Evolutionary conservation across 2,888 invertebrate species (phyloP).

Genomic region (Perizoma flavofasciatum): DNA sequence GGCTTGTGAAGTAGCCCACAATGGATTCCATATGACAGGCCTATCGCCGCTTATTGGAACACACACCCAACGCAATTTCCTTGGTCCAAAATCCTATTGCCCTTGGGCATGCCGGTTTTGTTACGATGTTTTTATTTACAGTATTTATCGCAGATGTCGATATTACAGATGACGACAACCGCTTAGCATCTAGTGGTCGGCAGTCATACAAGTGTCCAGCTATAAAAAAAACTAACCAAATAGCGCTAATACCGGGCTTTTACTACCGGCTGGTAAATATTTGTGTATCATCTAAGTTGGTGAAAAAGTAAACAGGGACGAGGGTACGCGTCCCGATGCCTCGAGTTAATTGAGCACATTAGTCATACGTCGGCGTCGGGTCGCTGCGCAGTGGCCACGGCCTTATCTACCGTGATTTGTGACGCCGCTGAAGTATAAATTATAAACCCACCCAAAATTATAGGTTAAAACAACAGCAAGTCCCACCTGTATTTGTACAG

Average conservation of each 20-base stretch:
- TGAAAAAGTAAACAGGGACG: slow-evolving; percentile 67
- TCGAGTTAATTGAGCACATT: slow-evolving; percentile 75
- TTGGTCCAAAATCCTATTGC: no score
- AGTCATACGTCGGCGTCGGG: slow-evolving; percentile 67
- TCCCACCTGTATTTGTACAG: slow-evolving; percentile 43
- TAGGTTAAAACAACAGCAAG: slow-evolving; percentile 52
- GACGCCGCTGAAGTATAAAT: slow-evolving; percentile 68
- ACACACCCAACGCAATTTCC: no score
- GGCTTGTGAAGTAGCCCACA: no score
- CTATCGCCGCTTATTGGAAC: no score
- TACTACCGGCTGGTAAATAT: slow-evolving; percentile 50
- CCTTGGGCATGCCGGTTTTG: no score
- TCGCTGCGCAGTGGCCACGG: slow-evolving; percentile 53
- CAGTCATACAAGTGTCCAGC: no score
- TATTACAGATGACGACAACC: no score
- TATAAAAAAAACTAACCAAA: no score
- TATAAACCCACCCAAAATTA: slow-evolving; percentile 55
- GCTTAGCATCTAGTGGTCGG: no score
- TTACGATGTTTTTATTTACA: no score
- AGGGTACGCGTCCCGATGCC: slow-evolving; percentile 48
- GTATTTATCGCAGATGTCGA: no score
- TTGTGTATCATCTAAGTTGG: slow-evolving; percentile 59
- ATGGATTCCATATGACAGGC: no score
- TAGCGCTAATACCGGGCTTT: slow-evolving; percentile 5
- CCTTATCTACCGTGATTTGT: slow-evolving; percentile 76